phyloP scores from a whole-genome alignment of 1,140 invertebrate species.

The Drosophila dunni region DNA sequence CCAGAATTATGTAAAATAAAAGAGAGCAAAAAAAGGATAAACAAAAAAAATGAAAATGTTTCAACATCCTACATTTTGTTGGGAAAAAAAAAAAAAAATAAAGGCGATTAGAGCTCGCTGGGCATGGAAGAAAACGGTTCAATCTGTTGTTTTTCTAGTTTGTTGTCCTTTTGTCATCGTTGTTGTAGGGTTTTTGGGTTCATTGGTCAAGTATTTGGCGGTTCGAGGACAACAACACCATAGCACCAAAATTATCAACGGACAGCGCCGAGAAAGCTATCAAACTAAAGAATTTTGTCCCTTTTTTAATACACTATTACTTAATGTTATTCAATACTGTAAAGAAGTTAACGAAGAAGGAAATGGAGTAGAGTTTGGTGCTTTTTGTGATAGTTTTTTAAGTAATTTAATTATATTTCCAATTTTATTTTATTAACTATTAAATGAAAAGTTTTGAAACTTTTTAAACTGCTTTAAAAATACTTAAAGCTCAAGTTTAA shows the following conservation, averaged over 20 bases:
- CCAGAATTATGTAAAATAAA: conserved; percentile 45
- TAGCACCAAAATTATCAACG: conserved; percentile 31
- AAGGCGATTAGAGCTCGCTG: conserved; percentile 39
- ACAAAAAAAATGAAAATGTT: conserved; percentile 13
- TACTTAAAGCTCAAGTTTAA: too few relatives aligned
- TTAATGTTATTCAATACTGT: background rate
- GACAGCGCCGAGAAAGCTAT: conserved; percentile 29
- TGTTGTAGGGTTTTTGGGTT: conserved; percentile 33
- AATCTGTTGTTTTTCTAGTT: conserved; percentile 36
- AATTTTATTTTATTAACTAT: too few relatives aligned
- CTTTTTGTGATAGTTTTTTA: too few relatives aligned
- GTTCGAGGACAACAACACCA: conserved; percentile 3
- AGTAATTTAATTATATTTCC: too few relatives aligned
- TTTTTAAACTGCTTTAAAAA: too few relatives aligned
- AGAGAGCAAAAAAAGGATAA: conserved; percentile 6
- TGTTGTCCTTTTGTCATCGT: background rate
- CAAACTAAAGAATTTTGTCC: conserved; percentile 12
- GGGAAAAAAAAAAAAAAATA: conserved; percentile 17
- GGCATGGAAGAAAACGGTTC: conserved; percentile 31
- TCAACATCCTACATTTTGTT: conserved; percentile 18
- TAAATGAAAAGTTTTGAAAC: too few relatives aligned
- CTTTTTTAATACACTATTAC: conserved; percentile 13
- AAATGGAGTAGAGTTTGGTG: too few relatives aligned
- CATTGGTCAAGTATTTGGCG: conserved; percentile 44
- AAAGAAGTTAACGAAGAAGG: too few relatives aligned